A percentile compares a stretch with the other conserved stretches of the same genome.
Conservation (phyloP, 2,113 vertebrate genomes). For the Hippocampus zosterae region DNA sequence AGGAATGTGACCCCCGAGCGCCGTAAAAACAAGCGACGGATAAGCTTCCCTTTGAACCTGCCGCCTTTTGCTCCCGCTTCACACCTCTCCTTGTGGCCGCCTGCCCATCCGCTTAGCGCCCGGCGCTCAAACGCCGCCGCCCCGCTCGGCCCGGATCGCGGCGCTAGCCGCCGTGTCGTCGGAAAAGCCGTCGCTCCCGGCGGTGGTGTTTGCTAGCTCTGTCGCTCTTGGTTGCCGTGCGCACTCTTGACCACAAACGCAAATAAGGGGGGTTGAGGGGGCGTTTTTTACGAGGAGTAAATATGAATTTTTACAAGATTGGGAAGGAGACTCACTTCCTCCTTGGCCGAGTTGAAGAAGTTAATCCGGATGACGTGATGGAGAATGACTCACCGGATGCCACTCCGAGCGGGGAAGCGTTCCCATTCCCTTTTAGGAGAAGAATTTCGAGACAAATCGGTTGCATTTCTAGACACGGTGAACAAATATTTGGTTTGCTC, state of each 20-base stretch:
- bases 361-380: constrained; percentile 1
- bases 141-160: constrained; percentile 12
- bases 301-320: background rate
- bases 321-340: background rate
- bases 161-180: constrained; percentile 34
- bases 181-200: constrained; percentile 43
- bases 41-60: constrained; percentile 32
- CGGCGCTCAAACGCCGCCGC: constrained; percentile 38
- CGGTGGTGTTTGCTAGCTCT: constrained; percentile 13
- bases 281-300: background rate
- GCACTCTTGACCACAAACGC: background rate
- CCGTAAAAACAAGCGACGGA: constrained; percentile 24
- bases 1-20: constrained; percentile 49
- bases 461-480: too few species aligned
- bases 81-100: constrained; percentile 15
- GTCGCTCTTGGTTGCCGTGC: constrained; percentile 8
- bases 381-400: constrained; percentile 9
- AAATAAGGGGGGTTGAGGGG: background rate
- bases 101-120: constrained; percentile 29
- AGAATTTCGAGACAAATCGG: constrained; percentile 33
- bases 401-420: constrained; percentile 1
- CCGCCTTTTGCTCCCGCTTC: constrained; percentile 10
- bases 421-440: constrained; percentile 16
- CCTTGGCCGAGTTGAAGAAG: background rate
- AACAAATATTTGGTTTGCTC: background rate